Base-by-base conservation (phyloP, 2,888 invertebrate genomes). In the Seira musarum region DNA sequence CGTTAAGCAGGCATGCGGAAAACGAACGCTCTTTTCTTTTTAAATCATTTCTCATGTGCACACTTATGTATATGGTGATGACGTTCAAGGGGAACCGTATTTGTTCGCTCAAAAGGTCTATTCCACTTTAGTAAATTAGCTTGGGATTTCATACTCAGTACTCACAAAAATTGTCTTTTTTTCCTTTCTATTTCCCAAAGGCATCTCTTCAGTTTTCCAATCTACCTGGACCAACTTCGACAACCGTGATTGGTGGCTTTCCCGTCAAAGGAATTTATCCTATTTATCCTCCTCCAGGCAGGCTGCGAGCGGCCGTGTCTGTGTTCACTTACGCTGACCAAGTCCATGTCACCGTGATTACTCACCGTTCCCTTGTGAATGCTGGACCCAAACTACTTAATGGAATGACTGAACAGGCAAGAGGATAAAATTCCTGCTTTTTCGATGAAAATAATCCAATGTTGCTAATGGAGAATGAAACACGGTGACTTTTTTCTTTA, bases 271-370 rank as follows among this genome's bases (percentile, higher is more conserved):
- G 88, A 19, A 87, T 89, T 70, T 88, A 88, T 81, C 88, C 88
- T n/a, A 85, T 91, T 88, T 88, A 90, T 83, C 90, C 91, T 1
- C 89, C 90, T 3, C 88, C 90, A 35, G 88, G 89, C 19, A 88
- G 89, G 24, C 88, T 90, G 64, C 89, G 90, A 8, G 87, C 91
- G 30, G 89, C 90, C 0, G 88, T 91, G 46, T 90, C 91, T 8
- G 90, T 91, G 78, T 88, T 91, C 83, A 90, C 90, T 53, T 91
- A 91, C 86, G 90, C 89, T 13, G 90, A 91, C 84, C 89, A 90
- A 84, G 88, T 91, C 57, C 89, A 90, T 81, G 88, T 91, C 83
- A 88, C 90, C 13, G 90, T 91, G 35, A 88, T 90, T n/a, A 88
- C 90, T 2, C 90, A 90, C 82, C 85, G 88, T 66, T 87, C 88